Percentiles rank a stretch among this genome's conserved stretches.
phyloP scores from a whole-genome alignment of 1,140 invertebrate genomes.

The Monochamus saltuarius region DNA sequence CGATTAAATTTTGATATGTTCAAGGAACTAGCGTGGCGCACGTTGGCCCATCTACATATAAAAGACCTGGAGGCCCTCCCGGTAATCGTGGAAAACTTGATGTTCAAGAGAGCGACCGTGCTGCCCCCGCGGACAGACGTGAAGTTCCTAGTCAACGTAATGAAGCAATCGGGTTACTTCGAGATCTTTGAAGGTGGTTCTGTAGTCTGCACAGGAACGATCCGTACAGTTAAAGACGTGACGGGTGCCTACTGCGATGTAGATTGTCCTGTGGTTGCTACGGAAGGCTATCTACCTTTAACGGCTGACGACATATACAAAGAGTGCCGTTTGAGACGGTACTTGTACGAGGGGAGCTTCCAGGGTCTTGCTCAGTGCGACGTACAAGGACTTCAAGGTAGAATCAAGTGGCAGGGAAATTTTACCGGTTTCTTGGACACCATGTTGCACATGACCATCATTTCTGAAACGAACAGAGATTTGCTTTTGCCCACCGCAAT shows the following conservation, averaged over 20 bases:
- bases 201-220: conserved; percentile 76
- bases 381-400: conserved; percentile 63
- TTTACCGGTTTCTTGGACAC: conserved; percentile 94
- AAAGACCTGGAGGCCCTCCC: conserved; percentile 75
- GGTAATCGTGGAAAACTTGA: conserved; percentile 83
- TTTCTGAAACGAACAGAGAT: conserved; percentile 71
- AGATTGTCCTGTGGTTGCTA: conserved; percentile 48
- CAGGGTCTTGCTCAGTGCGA: conserved; percentile 72
- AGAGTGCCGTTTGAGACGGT: conserved; percentile 86
- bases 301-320: conserved; percentile 84
- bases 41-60: conserved; percentile 79
- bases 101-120: conserved; percentile 88
- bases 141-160: conserved; percentile 84
- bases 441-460: conserved; percentile 86
- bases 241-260: conserved; percentile 59
- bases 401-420: conserved; percentile 78
- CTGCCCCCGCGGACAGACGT: conserved; percentile 77
- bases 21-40: conserved; percentile 84
- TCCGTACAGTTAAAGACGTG: conserved; percentile 65
- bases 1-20: conserved; percentile 29
- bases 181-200: conserved; percentile 86
- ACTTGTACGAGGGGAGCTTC: conserved; percentile 88
- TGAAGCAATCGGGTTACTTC: conserved; percentile 85
- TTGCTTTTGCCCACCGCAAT: conserved; percentile 86
- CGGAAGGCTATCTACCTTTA: conserved; percentile 60